Evolutionary conservation across 2,888 invertebrate species (phyloP), one percentile per base, ranked within the genome.

Genomic region (Erebia palarica): DNA sequence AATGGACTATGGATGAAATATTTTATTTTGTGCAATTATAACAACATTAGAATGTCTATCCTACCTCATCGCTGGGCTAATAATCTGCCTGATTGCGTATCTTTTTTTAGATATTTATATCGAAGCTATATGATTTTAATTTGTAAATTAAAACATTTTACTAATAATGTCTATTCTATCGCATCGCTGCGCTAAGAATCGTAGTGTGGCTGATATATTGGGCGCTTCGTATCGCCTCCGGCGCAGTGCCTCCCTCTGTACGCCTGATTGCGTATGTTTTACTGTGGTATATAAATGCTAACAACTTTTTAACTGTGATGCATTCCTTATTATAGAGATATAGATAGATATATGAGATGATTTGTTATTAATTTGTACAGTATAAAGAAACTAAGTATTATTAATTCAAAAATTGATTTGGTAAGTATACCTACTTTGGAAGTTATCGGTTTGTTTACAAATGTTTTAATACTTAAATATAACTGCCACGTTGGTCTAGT

Each of bases 121-220:
- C 7, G 36, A 36, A 36, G 59, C 61, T 9, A 11, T 16, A 42
- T 13, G n/a, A 1, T 55, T 55, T 3, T 55, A 10, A 7, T 36
- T 59, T 61, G 10, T 14, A 42, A 44, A 55, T 18, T 18, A 14
- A 18, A 27, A 36, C 64, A 5, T 57, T 61, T 11, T 49, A 67
- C 49, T 55, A n/a, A 10, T 7, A 42, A 63, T 13, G 51, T 13
- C 79, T 36, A 77, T 89, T 91, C 89, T 70, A 86, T 72, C 16
- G 14, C 14, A 13, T 44, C 76, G 42, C 73, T 85, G 83, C 85
- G 82, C 84, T 83, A 82, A 86, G 88, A 86, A 88, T 87, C 88
- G 85, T 84, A 82, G 84, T 83, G 82, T 81, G 84, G 80, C 89
- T 93, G 93, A 93, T 93, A 92, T 93, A 94, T 93, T 90, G 87